These are phyloP conservation scores for Phrynocephalus vlangalii DNA, from an alignment of 2,797 vertebrate species.

Conservation along the genomic window DNA sequence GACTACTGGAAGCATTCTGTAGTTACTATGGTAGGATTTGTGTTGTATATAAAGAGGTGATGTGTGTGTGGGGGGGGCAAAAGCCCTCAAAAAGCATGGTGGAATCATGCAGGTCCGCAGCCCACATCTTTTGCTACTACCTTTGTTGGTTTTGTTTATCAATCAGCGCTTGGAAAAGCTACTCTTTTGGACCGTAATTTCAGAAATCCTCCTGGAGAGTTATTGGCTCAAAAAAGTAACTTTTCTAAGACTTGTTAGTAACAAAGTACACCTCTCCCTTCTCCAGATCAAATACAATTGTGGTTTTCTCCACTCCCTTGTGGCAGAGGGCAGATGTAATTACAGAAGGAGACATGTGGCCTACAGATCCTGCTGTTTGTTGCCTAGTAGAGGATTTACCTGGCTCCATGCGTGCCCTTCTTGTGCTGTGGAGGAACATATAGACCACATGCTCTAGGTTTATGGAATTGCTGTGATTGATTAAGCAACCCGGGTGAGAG, in stretches of 20 bases:
- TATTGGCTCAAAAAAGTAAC: neutral
- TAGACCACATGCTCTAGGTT: neutral
- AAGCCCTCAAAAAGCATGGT: neutral
- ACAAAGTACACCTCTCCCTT: neutral
- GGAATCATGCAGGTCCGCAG: neutral
- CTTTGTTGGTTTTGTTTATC: neutral
- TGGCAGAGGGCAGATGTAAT: neutral
- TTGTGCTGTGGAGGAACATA: neutral
- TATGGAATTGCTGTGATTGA: neutral
- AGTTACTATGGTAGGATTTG: neutral
- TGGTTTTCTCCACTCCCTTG: neutral
- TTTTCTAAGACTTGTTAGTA: neutral
- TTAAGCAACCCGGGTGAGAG: neutral
- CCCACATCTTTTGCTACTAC: neutral
- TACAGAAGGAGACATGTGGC: no score
- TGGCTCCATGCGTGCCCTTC: neutral
- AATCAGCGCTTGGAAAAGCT: neutral
- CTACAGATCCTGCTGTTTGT: neutral
- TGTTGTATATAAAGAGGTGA: neutral
- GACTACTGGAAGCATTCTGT: neutral
- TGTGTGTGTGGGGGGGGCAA: neutral
- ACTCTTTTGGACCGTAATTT: neutral
- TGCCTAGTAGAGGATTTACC: slow-evolving; percentile 12
- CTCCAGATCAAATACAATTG: neutral
- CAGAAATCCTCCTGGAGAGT: neutral